Conservation (phyloP, 23 tunicate genomes). For the Trididemnum nubilum region DNA sequence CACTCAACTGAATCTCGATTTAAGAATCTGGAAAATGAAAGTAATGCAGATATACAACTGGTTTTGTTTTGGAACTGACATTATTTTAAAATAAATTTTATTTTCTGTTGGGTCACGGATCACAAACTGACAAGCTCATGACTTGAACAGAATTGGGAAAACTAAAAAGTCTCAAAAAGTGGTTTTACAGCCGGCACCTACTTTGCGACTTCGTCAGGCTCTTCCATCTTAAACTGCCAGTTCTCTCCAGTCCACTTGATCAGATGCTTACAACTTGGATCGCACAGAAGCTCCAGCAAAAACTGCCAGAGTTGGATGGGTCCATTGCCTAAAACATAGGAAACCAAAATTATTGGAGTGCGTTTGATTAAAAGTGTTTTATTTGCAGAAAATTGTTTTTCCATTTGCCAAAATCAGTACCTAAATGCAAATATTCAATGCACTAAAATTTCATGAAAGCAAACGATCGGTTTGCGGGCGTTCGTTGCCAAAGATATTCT, state of each 20-base stretch:
- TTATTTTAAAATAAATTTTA: too few species aligned
- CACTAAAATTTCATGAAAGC: background rate
- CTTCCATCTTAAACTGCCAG: slow-evolving; percentile 95
- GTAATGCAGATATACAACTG: background rate
- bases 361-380: background rate
- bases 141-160: too few species aligned
- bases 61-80: background rate
- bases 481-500: too few species aligned
- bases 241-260: slow-evolving; percentile 91
- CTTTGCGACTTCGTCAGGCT: slow-evolving; percentile 95
- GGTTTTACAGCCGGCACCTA: too few species aligned
- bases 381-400: too few species aligned
- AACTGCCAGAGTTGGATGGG: slow-evolving; percentile 95
- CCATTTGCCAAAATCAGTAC: background rate
- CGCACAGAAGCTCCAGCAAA: slow-evolving; percentile 72
- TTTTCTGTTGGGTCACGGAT: too few species aligned
- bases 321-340: slow-evolving; percentile 66
- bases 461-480: too few species aligned
- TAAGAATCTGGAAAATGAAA: too few species aligned
- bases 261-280: slow-evolving; percentile 76
- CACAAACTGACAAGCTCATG: too few species aligned
- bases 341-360: background rate
- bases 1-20: too few species aligned
- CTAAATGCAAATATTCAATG: background rate
- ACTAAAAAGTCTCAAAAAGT: too few species aligned